Evolutionary conservation across 2,888 invertebrate genomes (phyloP).

Genomic region (Dascillus cervinus): DNA sequence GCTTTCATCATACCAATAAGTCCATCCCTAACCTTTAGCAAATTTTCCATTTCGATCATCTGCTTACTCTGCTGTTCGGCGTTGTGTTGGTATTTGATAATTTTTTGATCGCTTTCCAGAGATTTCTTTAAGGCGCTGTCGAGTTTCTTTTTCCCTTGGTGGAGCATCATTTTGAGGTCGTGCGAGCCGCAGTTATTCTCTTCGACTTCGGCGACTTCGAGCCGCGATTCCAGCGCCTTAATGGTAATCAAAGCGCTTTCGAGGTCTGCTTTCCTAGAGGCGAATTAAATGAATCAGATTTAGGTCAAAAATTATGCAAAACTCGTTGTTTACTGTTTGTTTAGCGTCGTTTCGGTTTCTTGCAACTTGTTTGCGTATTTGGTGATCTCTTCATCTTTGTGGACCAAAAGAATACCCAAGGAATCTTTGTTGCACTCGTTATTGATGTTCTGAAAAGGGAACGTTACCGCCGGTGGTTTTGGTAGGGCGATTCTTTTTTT

Average conservation of each 20-base stretch:
- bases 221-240: no score
- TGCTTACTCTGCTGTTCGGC: conserved; percentile 53
- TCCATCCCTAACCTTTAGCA: conserved; percentile 55
- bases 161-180: conserved; percentile 32
- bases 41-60: conserved; percentile 54
- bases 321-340: conserved; percentile 14
- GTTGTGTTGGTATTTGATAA: conserved; percentile 50
- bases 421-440: conserved; percentile 10
- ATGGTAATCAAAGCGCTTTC: no score
- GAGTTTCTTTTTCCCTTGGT: conserved; percentile 32
- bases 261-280: conserved; percentile 24
- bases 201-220: no score
- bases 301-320: not conserved
- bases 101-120: conserved; percentile 34
- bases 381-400: conserved; percentile 22
- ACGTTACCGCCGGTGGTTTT: no score
- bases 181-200: no score
- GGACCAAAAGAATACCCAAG: conserved; percentile 18
- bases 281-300: conserved; percentile 1
- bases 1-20: conserved; percentile 50
- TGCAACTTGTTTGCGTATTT: conserved; percentile 14
- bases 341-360: conserved; percentile 16
- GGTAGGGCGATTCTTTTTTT: no score
- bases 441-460: no score
- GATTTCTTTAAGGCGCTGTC: conserved; percentile 23